Evolutionary conservation across 2,113 vertebrate genomes (phyloP).

Genomic region (Rhinolophus ferrumequinum): DNA sequence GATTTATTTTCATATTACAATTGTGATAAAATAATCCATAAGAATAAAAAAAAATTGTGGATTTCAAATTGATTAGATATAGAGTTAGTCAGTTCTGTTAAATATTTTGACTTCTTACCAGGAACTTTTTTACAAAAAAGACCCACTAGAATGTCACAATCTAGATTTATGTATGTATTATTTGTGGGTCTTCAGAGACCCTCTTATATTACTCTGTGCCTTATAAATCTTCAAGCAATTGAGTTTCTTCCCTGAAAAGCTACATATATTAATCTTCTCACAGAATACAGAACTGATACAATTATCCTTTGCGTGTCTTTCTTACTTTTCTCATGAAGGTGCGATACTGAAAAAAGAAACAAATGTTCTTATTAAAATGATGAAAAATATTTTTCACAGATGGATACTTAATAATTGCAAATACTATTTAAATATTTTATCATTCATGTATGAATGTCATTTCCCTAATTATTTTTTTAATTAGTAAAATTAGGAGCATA

Average conservation of each 20-base stretch:
- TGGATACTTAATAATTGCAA: not conserved
- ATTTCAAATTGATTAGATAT: conserved; percentile 69
- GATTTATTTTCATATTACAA: conserved; percentile 61
- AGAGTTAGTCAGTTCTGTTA: conserved; percentile 41
- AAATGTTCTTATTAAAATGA: not conserved
- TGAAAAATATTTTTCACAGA: not conserved
- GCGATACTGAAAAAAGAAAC: not conserved
- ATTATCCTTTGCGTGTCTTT: not conserved
- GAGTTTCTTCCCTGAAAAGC: conserved; percentile 40
- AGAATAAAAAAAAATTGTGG: conserved; percentile 71
- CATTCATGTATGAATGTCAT: not conserved
- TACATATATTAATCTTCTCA: conserved; percentile 34
- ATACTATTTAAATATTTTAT: not conserved
- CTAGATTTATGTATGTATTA: conserved; percentile 71
- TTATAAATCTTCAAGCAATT: conserved; percentile 59
- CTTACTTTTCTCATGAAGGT: not conserved
- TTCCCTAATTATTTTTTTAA: not conserved
- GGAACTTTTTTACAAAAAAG: conserved; percentile 15
- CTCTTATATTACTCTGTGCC: conserved; percentile 13
- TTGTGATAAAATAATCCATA: conserved; percentile 67
- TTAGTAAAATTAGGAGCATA: not conserved
- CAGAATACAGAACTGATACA: not conserved
- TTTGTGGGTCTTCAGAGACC: conserved; percentile 58
- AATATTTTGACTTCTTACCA: conserved; percentile 42
- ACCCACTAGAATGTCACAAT: conserved; percentile 51